phyloP scores from a whole-genome alignment of 2,797 vertebrate genomes.

The Pangasius macronema region DNA sequence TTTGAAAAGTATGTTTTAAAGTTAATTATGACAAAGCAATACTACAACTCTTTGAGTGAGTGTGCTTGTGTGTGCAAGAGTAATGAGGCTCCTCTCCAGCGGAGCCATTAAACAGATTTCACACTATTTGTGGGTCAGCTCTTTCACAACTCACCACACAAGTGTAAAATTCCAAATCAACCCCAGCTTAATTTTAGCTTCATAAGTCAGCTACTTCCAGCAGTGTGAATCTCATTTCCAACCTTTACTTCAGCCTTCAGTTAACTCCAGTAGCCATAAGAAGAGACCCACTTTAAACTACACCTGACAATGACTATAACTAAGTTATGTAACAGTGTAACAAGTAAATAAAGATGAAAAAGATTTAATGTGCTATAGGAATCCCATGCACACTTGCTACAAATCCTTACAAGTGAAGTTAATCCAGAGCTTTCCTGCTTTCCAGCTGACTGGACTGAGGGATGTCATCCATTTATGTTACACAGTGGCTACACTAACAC shows the following conservation, averaged over 20 bases:
- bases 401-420: slow-evolving; percentile 15
- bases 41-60: not conserved
- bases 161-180: slow-evolving; percentile 79
- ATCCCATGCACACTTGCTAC: not conserved
- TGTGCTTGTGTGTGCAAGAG: slow-evolving; percentile 3
- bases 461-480: not conserved
- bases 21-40: not conserved
- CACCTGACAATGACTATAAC: not conserved
- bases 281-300: not conserved
- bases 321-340: not conserved
- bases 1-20: not conserved
- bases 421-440: not conserved
- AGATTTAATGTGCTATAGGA: not conserved
- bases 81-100: slow-evolving; percentile 25
- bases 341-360: not conserved
- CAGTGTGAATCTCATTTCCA: slow-evolving; percentile 61
- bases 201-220: slow-evolving; percentile 73
- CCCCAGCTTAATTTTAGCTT: slow-evolving; percentile 79
- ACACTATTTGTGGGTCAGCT: slow-evolving; percentile 64
- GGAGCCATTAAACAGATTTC: slow-evolving; percentile 60
- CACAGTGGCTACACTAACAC: slow-evolving; percentile 8
- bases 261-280: slow-evolving; percentile 5
- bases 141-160: slow-evolving; percentile 66
- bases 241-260: slow-evolving; percentile 8
- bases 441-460: not conserved